These are phyloP conservation scores for Orthonyx spaldingii DNA, from an alignment of 2,113 vertebrate genomes.

Conservation along the genomic window DNA sequence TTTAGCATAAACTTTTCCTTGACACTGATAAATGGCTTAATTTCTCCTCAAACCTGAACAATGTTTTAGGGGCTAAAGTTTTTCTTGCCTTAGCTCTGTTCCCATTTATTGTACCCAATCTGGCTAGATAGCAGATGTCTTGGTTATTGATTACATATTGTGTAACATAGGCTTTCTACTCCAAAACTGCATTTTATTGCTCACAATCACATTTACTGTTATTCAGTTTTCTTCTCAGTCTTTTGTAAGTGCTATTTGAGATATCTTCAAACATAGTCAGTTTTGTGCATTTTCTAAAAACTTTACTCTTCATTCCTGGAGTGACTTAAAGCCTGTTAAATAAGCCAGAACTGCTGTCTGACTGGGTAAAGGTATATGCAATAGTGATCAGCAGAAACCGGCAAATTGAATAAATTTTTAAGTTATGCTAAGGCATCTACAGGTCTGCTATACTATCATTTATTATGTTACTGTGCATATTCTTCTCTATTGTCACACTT, in stretches of 20 bases:
- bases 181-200: background rate
- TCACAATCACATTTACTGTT: background rate
- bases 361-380: background rate
- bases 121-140: accelerated
- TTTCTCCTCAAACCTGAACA: background rate
- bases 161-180: background rate
- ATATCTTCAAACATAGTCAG: background rate
- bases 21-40: background rate
- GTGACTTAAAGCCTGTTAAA: background rate
- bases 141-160: background rate
- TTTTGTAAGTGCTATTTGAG: background rate
- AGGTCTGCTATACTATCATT: background rate
- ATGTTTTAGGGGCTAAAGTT: background rate
- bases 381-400: background rate
- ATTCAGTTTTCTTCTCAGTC: background rate
- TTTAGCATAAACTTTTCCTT: background rate
- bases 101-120: background rate
- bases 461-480: background rate
- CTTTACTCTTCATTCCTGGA: background rate
- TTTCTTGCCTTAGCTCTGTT: background rate
- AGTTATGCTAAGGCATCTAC: background rate
- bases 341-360: background rate
- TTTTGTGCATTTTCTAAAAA: background rate
- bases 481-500: background rate
- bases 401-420: background rate